Evolutionary conservation across 2,113 vertebrate species (phyloP).

Genomic region (Trematomus loennbergii): DNA sequence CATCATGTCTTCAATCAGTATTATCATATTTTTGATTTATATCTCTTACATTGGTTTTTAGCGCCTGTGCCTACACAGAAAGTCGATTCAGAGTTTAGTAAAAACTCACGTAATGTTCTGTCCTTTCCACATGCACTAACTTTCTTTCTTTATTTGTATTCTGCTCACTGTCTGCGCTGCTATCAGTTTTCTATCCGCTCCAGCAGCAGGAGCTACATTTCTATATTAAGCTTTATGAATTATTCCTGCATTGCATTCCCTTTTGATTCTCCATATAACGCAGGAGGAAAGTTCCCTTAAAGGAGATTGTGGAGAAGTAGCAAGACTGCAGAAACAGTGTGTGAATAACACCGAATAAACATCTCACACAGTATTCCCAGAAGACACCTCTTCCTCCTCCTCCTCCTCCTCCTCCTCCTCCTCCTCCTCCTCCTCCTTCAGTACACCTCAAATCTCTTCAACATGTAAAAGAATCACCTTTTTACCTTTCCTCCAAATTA

Average conservation of each 20-base stretch:
- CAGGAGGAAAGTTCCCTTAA: slow-evolving; percentile 30
- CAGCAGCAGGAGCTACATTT: slow-evolving; percentile 45
- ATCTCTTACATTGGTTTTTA: neutral
- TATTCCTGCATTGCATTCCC: slow-evolving; percentile 57
- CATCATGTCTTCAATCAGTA: too few species aligned
- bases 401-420: neutral
- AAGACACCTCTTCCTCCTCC: neutral
- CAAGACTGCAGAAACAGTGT: neutral
- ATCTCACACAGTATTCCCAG: slow-evolving; percentile 15
- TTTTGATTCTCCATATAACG: slow-evolving; percentile 26
- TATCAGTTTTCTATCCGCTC: slow-evolving; percentile 51
- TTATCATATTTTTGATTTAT: too few species aligned
- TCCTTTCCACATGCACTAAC: slow-evolving; percentile 22
- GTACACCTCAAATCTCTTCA: slow-evolving; percentile 3
- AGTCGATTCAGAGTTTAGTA: too few species aligned
- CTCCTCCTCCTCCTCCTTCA: neutral
- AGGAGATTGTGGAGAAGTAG: slow-evolving; percentile 34
- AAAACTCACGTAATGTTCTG: neutral
- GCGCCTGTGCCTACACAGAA: neutral
- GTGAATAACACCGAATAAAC: slow-evolving; percentile 24
- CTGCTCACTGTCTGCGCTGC: slow-evolving; percentile 20
- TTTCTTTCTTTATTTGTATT: slow-evolving; percentile 58
- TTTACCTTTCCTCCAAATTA: neutral
- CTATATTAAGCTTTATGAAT: slow-evolving; percentile 76
- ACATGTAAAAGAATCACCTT: neutral